Conservation (phyloP, 2,888 invertebrate genomes). For the Cataglyphis altisquamis region DNA sequence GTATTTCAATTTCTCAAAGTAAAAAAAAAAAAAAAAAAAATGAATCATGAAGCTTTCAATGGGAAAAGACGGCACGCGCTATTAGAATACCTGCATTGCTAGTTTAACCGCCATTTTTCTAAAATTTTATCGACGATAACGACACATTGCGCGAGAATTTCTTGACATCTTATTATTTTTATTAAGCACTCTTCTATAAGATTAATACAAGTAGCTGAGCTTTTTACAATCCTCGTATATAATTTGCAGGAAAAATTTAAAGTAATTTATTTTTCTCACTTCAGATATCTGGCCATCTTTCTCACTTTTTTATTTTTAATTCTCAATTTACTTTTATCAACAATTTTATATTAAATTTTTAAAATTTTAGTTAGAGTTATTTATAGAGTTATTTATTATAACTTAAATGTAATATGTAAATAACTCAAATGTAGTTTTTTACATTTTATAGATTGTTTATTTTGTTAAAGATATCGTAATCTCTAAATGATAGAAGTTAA, state of each 20-base stretch:
- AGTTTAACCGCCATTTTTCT: neutral
- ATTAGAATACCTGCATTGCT: neutral
- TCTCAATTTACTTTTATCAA: neutral
- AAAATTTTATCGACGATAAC: neutral
- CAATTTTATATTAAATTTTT: no score
- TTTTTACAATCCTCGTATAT: neutral
- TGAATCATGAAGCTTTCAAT: neutral
- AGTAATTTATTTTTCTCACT: neutral
- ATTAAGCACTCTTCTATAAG: neutral
- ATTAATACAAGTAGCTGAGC: neutral
- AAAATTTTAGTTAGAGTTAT: neutral
- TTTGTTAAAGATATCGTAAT: constrained; percentile 19
- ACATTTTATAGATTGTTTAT: constrained; percentile 11
- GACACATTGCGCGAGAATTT: neutral
- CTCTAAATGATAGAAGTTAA: constrained; percentile 22
- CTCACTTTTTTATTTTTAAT: neutral
- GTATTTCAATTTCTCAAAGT: constrained; percentile 40
- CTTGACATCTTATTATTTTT: neutral
- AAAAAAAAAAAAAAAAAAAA: constrained; percentile 13
- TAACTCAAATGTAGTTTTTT: constrained; percentile 5
- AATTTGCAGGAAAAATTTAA: neutral
- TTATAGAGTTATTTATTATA: no score
- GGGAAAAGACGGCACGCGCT: neutral
- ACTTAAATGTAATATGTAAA: neutral
- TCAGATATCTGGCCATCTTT: neutral